These are phyloP conservation scores for Gavia stellata DNA, from an alignment of 2,113 vertebrate genomes.

Conservation along the genomic window DNA sequence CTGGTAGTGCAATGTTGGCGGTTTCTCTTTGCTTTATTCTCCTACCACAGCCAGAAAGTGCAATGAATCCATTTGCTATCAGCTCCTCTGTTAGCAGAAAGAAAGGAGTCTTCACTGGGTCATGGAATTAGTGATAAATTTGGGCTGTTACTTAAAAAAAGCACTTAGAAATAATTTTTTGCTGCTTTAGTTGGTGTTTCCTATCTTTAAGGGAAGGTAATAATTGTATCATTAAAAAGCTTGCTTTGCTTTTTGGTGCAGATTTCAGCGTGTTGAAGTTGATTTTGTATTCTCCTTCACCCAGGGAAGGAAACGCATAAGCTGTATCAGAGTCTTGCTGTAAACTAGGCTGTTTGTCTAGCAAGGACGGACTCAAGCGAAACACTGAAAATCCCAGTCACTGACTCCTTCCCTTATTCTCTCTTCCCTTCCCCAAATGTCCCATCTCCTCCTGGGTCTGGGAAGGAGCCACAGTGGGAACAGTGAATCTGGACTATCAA, in stretches of 20 bases:
- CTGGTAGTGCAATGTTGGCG: background rate
- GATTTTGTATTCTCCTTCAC: background rate
- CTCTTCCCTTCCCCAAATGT: background rate
- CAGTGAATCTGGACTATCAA: background rate
- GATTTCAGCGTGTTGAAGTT: background rate
- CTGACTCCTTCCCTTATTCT: background rate
- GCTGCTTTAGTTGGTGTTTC: background rate
- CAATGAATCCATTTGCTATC: background rate
- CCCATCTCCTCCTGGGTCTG: background rate
- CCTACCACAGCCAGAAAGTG: background rate
- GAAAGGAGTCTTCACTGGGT: background rate
- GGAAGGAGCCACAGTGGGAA: background rate
- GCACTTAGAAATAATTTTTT: background rate
- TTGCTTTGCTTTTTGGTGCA: background rate
- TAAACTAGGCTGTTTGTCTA: background rate
- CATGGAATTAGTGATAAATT: background rate
- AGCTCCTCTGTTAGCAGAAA: background rate
- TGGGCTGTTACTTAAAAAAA: background rate
- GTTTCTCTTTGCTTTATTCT: background rate
- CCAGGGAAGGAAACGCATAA: background rate
- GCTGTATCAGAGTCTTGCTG: background rate
- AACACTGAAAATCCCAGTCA: background rate
- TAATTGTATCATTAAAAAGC: background rate
- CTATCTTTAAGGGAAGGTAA: background rate
- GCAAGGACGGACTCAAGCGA: background rate